Conservation (phyloP, 2,797 vertebrate species). For the Staurois parvus region DNA sequence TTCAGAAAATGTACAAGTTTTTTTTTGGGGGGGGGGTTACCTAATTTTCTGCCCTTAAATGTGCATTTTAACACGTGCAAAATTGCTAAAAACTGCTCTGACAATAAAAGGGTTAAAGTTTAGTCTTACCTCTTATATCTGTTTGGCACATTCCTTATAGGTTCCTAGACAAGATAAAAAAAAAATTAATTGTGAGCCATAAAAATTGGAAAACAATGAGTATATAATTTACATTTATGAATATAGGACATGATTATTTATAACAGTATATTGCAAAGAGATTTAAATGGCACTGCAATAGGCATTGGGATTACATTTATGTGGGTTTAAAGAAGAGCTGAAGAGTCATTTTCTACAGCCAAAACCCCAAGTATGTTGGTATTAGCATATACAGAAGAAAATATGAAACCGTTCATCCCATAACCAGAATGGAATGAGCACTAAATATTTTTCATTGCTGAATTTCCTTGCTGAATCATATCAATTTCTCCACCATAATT, state of each 20-base stretch:
- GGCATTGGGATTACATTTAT: not conserved
- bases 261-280: not conserved
- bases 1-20: no score
- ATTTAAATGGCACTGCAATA: not conserved
- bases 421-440: slow-evolving; percentile 12
- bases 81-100: no score
- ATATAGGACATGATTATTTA: not conserved
- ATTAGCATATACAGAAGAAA: slow-evolving; percentile 35
- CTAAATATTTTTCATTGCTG: slow-evolving; percentile 1
- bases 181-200: slow-evolving; percentile 58
- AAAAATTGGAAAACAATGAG: slow-evolving; percentile 9
- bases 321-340: slow-evolving; percentile 25
- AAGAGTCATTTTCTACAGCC: slow-evolving; percentile 15
- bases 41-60: no score
- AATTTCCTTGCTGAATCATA: slow-evolving; percentile 17
- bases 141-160: slow-evolving; percentile 81
- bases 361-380: slow-evolving; percentile 25
- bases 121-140: slow-evolving; percentile 90
- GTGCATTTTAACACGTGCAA: no score
- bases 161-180: slow-evolving; percentile 79
- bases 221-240: not conserved
- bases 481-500: slow-evolving; percentile 1
- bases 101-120: no score
- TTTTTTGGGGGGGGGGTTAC: no score
- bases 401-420: slow-evolving; percentile 17